Base-by-base conservation (phyloP, 53 echinoderm and acorn worm genomes). In the Crossaster papposus region DNA sequence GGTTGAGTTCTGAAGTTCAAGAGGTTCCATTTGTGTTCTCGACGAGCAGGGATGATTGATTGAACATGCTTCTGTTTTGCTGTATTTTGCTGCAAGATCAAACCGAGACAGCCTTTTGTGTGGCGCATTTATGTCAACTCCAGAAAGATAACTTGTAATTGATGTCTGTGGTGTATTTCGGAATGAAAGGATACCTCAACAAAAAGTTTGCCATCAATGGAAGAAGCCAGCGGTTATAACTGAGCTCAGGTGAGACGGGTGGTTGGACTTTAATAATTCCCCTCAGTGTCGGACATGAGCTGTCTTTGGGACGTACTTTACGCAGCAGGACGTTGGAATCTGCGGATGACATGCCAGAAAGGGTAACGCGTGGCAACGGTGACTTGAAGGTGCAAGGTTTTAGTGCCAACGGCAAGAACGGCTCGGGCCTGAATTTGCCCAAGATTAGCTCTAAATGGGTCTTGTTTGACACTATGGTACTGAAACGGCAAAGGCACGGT, bases 391-490 rank as follows among this genome's bases (percentile, higher is more conserved):
- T 84, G 12, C 44, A 84, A 28, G 84, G 84, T 53, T 34, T 84
- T 72, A 51, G 72, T 23, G 72, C 72, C 44, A 65, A 22, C 6
- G 64, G 28, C 17, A 72, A 72, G 31, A 65, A 68, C 34, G 24
- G 28, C 30, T 65, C 82, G n/a, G 18, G 35, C 38, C 52, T 84
- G 71, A 72, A 36, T 31, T 72, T 84, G 5, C 84, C 84, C 33
- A 84, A 84, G 71, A 54, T 84, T 72, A 84, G 51, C 23, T 84
- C 84, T 18, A 84, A 84, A 23, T 84, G 84, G 84, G 84, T 51
- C 9, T 30, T 44, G 30, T 84, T 84, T 31, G 84, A 71, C 18
- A 20, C 71, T 1, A 84, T 84, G 51, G 72, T 72, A 52, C 53
- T 71, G 20, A 84, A 84, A 65, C 84, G 84, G 15, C 70, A 72